Percentiles rank a stretch among this genome's conserved stretches.
These are phyloP conservation scores for Ciconia maguari DNA, from an alignment of 2,113 vertebrate species.

Conservation along the genomic window DNA sequence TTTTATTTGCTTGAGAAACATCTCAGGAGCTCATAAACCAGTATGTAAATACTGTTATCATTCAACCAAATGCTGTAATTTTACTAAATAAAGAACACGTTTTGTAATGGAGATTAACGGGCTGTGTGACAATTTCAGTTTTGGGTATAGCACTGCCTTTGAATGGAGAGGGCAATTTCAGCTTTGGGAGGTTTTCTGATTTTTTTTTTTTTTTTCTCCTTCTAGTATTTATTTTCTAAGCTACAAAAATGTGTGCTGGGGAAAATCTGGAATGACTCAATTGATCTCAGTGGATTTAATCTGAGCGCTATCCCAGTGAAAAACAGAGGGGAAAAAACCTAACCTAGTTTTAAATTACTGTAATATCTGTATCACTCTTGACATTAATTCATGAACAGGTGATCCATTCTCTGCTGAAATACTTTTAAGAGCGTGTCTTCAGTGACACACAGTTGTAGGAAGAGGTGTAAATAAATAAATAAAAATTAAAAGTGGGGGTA, in stretches of 20 bases:
- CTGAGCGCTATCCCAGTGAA: neutral
- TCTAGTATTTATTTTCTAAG: slow-evolving; percentile 10
- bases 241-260: neutral
- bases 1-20: slow-evolving; percentile 55
- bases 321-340: neutral
- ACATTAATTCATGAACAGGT: neutral
- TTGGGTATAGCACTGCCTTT: neutral
- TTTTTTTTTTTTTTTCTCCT: no score
- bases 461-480: neutral
- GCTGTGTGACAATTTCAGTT: slow-evolving; percentile 43
- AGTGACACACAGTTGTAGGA: neutral
- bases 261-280: neutral
- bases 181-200: neutral
- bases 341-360: neutral
- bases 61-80: slow-evolving; percentile 57
- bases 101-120: slow-evolving; percentile 47
- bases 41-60: slow-evolving; percentile 54
- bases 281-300: neutral
- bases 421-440: neutral
- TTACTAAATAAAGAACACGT: slow-evolving; percentile 57
- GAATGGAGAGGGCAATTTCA: slow-evolving; percentile 34
- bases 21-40: slow-evolving; percentile 57
- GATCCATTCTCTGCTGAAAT: neutral
- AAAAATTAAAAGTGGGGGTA: fast-evolving
- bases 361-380: neutral